phyloP scores from a whole-genome alignment of 2,113 vertebrate genomes.

The Prolemur simus region DNA sequence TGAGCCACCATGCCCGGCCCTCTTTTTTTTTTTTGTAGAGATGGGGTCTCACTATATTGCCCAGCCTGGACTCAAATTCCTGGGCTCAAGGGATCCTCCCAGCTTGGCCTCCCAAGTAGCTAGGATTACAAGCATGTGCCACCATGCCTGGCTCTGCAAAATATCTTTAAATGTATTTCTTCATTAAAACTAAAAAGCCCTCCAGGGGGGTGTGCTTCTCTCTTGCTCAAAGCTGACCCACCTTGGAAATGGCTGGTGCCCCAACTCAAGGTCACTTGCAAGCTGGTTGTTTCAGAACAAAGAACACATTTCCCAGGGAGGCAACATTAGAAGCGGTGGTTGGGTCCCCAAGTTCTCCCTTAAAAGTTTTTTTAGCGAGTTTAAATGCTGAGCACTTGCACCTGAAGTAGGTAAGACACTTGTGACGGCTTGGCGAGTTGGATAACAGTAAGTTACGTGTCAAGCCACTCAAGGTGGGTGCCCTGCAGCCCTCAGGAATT shows the following conservation, averaged over 20 bases:
- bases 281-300: not conserved
- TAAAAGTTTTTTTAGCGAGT: not conserved
- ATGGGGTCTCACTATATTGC: no score
- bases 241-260: not conserved
- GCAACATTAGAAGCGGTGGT: accelerated
- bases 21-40: no score
- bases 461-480: not conserved
- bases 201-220: not conserved
- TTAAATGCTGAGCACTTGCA: not conserved
- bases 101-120: no score
- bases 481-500: accelerated
- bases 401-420: not conserved
- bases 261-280: not conserved
- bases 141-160: not conserved
- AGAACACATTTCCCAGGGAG: not conserved
- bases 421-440: not conserved
- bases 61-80: no score
- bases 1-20: no score
- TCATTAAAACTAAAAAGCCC: not conserved
- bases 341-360: not conserved
- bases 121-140: no score
- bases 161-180: not conserved
- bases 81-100: no score
- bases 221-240: not conserved
- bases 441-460: not conserved